Evolutionary conservation across 1,140 invertebrate genomes (phyloP), one percentile per base, ranked within the genome.

Genomic region (Danaus melanippus): DNA sequence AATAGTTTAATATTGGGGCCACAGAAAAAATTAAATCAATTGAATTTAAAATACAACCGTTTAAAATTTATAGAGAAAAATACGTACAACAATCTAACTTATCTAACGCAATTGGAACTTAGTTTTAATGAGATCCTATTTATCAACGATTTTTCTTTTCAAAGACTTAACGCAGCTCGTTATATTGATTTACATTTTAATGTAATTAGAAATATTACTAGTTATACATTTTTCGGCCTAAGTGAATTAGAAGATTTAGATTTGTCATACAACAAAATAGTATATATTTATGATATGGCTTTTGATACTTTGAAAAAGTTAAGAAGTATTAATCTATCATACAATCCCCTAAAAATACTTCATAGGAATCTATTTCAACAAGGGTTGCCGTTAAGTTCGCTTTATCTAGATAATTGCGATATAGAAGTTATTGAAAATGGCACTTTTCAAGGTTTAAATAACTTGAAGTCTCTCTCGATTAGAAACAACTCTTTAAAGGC

Each of bases 401-500:
- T 93, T 12, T 88, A 88, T 65, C 77, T 92, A 56, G 86, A 88
- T 56, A 90, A 89, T 67, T 89, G 90, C 65, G 89, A 90, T 65
- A 87, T 91, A 48, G 81, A 87, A 59, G 83, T 83, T 39, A 88
- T 92, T 52, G 89, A 91, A 69, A 83, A 86, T 44, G 89, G 88
- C 17, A 88, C 90, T 10, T 91, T 92, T 67, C 67, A 80, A 32
- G 89, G 89, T 10, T 76, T 92, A 54, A 88, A 88, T 53, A 88
- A 89, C 64, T 74, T 93, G 17, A 88, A 89, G 64, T 88, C 89
- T 61, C 79, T 93, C 9, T 90, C 92, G 56, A 63, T 93, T 10
- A 89, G 89, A 69, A 84, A 91, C 32, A 97, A 97, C 82, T 89
- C 90, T 17, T 79, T 97, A 32, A 91, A 89, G 47, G 89, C 91